These are phyloP conservation scores for Germaria angustata DNA, from an alignment of 2,888 invertebrate species.

Conservation along the genomic window DNA sequence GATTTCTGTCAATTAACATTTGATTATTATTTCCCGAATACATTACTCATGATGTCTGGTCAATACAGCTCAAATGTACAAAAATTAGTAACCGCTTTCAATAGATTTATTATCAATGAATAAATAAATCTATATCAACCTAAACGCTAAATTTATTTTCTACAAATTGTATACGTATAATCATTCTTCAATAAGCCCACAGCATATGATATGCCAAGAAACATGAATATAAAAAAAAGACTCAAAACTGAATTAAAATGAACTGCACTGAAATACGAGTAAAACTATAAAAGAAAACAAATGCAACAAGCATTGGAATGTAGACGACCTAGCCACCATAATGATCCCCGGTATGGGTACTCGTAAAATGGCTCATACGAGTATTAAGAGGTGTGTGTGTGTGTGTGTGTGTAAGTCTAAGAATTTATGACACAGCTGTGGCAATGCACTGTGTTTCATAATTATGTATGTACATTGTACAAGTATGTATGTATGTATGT, in stretches of 20 bases:
- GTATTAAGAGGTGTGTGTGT: not conserved
- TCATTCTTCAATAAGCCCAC: slow-evolving; percentile 14
- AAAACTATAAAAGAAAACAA: slow-evolving; percentile 15
- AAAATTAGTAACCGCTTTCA: not conserved
- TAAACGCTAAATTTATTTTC: slow-evolving; percentile 15
- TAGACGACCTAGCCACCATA: slow-evolving; percentile 57
- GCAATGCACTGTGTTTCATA: slow-evolving; percentile 9
- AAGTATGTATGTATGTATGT: no score
- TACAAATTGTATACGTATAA: slow-evolving; percentile 36
- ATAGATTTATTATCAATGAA: slow-evolving; percentile 27
- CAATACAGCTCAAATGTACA: not conserved
- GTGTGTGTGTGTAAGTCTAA: slow-evolving; percentile 4
- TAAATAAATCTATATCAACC: slow-evolving; percentile 29
- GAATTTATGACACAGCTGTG: slow-evolving; percentile 48
- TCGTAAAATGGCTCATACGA: not conserved
- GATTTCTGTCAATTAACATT: not conserved
- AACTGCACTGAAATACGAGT: slow-evolving; percentile 6
- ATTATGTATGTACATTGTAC: not conserved
- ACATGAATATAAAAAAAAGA: slow-evolving; percentile 13
- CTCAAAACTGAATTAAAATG: not conserved
- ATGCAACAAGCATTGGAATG: slow-evolving; percentile 60
- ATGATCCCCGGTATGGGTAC: slow-evolving; percentile 10
- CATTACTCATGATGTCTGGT: not conserved
- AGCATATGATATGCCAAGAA: not conserved
- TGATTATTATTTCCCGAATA: not conserved